A percentile compares a stretch with the other conserved stretches of the same genome.
These are phyloP conservation scores for Papilio polyxenes DNA, from an alignment of 1,140 invertebrate species.

Conservation along the genomic window DNA sequence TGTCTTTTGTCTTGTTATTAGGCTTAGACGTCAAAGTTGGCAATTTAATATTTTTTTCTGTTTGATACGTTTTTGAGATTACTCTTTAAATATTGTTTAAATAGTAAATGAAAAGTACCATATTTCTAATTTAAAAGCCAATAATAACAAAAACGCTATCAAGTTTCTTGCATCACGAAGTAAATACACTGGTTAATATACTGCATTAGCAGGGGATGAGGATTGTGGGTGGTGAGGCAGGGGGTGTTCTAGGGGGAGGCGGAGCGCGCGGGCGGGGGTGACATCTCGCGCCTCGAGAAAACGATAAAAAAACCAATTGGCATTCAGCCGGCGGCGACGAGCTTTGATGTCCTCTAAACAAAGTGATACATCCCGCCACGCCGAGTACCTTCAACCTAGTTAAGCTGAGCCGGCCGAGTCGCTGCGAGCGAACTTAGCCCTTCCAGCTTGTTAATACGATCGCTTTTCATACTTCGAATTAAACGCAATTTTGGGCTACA, in stretches of 20 bases:
- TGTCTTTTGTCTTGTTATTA: slow-evolving; percentile 5
- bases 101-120: no score
- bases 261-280: neutral
- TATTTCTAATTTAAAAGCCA: neutral
- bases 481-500: slow-evolving; percentile 7
- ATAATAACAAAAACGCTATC: slow-evolving; percentile 9
- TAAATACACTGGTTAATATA: slow-evolving; percentile 8
- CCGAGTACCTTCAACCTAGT: slow-evolving; percentile 38
- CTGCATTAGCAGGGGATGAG: neutral
- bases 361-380: slow-evolving; percentile 40
- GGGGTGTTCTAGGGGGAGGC: neutral
- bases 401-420: slow-evolving; percentile 12
- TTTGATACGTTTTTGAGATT: no score
- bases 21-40: neutral
- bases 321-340: slow-evolving; percentile 46
- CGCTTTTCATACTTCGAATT: neutral
- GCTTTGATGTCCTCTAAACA: slow-evolving; percentile 51
- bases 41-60: no score
- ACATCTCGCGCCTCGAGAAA: slow-evolving; percentile 39
- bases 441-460: neutral
- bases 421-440: slow-evolving; percentile 7
- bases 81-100: no score
- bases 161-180: neutral
- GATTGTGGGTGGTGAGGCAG: neutral
- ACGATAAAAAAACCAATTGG: slow-evolving; percentile 48